phyloP scores from a whole-genome alignment of 2,888 invertebrate species.

The Trachelus iudaicus region DNA sequence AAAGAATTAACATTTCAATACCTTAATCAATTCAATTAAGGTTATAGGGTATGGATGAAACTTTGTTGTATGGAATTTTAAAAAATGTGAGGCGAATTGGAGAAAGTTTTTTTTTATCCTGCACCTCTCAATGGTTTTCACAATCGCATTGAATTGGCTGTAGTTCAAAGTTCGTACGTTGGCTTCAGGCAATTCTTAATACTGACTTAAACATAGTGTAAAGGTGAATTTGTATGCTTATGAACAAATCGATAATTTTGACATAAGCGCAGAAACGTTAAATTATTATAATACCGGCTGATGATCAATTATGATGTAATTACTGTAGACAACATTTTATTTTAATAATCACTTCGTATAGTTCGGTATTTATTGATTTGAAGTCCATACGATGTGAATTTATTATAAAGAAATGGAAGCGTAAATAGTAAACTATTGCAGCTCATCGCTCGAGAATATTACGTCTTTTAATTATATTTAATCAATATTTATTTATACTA shows the following conservation, averaged over 20 bases:
- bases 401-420: neutral
- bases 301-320: neutral
- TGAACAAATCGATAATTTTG: neutral
- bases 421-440: neutral
- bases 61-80: neutral
- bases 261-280: neutral
- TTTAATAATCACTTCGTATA: neutral
- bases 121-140: neutral
- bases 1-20: neutral
- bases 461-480: neutral
- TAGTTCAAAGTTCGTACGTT: neutral
- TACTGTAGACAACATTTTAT: neutral
- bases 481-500: neutral
- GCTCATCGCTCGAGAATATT: neutral
- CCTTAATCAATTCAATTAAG: neutral
- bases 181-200: neutral
- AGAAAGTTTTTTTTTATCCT: neutral
- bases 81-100: neutral
- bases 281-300: neutral
- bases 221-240: neutral
- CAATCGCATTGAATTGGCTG: neutral
- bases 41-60: neutral
- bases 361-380: neutral
- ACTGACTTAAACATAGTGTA: neutral
- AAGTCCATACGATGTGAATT: neutral